Conservation (phyloP, 2,888 invertebrate species). For the Dermolepida albohirtum region DNA sequence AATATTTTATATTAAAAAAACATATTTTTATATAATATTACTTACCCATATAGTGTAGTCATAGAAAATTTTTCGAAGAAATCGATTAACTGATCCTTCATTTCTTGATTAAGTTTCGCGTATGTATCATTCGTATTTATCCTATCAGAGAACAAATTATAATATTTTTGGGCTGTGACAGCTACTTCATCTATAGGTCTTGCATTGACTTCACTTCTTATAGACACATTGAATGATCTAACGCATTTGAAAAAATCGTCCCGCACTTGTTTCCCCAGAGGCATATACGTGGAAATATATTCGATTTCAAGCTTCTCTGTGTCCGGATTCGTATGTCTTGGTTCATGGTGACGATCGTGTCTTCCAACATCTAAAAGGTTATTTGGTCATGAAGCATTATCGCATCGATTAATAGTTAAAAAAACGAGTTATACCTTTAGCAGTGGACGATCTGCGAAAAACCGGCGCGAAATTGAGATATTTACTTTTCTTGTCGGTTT, state of each 20-base stretch:
- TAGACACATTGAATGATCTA: slow-evolving; percentile 74
- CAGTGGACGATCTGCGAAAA: slow-evolving; percentile 77
- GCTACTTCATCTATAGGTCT: slow-evolving; percentile 86
- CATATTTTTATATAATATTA: slow-evolving; percentile 29
- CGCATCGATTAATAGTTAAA: neutral
- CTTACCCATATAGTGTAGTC: slow-evolving; percentile 87
- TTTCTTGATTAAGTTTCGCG: slow-evolving; percentile 75
- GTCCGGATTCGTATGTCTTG: slow-evolving; percentile 66
- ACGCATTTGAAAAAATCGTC: slow-evolving; percentile 77
- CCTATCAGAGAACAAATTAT: slow-evolving; percentile 81
- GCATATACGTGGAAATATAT: slow-evolving; percentile 56
- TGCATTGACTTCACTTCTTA: slow-evolving; percentile 70
- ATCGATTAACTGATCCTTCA: slow-evolving; percentile 86
- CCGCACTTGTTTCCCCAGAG: slow-evolving; percentile 68
- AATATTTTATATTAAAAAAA: too few relatives aligned
- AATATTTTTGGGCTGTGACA: slow-evolving; percentile 91
- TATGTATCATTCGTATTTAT: slow-evolving; percentile 74
- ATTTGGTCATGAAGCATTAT: neutral
- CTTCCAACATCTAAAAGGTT: slow-evolving; percentile 61
- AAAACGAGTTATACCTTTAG: slow-evolving; percentile 68
- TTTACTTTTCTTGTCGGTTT: slow-evolving; percentile 78
- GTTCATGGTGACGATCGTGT: slow-evolving; percentile 62
- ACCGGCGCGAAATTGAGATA: slow-evolving; percentile 75
- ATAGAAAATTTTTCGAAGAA: slow-evolving; percentile 95
- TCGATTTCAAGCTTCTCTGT: slow-evolving; percentile 66